A percentile compares a stretch with the other conserved stretches of the same genome.
These are phyloP conservation scores for Cynoglossus semilaevis DNA, from an alignment of 2,113 vertebrate genomes.

Conservation along the genomic window DNA sequence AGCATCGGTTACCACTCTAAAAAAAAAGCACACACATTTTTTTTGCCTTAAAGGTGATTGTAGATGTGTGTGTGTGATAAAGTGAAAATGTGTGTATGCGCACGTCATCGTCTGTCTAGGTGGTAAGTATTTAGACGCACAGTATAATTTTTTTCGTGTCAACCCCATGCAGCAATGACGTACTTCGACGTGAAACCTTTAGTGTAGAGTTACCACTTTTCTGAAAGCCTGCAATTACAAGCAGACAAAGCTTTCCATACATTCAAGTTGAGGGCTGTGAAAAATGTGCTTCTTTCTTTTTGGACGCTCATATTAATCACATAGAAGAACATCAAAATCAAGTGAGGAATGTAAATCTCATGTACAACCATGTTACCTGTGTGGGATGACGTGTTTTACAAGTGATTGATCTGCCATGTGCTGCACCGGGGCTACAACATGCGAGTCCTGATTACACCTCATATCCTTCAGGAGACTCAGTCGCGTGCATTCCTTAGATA, in stretches of 20 bases:
- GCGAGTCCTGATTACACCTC: background rate
- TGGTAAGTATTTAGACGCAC: background rate
- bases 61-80: background rate
- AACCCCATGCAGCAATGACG: constrained; percentile 5
- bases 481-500: constrained; percentile 26
- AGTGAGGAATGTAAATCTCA: constrained; percentile 4
- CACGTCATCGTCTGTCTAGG: background rate
- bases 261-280: background rate
- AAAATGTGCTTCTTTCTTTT: background rate
- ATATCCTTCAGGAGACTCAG: constrained; percentile 12
- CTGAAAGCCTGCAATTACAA: constrained; percentile 1
- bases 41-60: background rate
- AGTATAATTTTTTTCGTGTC: background rate
- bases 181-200: background rate
- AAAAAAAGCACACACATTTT: background rate
- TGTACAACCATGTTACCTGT: background rate
- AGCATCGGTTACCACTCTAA: background rate
- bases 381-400: background rate
- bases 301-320: constrained; percentile 3
- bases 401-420: background rate
- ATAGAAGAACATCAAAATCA: background rate
- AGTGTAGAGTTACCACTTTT: constrained; percentile 11
- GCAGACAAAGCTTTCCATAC: background rate
- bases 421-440: background rate
- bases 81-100: background rate